These are phyloP conservation scores for Siniperca knerii DNA, from an alignment of 2,113 vertebrate genomes.

Conservation along the genomic window DNA sequence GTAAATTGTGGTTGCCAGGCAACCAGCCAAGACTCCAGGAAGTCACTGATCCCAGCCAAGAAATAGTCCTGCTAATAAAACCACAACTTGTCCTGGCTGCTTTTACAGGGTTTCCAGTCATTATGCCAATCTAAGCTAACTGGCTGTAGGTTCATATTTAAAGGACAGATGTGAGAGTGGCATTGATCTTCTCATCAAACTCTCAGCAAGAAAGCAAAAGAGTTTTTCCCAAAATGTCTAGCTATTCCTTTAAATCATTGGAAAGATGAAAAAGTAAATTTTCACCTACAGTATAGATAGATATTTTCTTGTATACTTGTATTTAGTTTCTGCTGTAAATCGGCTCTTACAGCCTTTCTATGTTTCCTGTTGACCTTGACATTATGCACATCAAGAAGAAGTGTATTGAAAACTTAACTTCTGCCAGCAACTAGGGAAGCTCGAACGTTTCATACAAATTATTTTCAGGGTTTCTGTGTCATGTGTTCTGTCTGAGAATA, in stretches of 20 bases:
- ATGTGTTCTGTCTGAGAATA: slow-evolving; percentile 52
- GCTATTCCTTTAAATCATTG: neutral
- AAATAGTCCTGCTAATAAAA: neutral
- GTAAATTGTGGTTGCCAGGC: too few species aligned
- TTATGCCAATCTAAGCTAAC: neutral
- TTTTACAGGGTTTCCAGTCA: neutral
- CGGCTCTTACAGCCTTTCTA: neutral
- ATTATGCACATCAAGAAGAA: slow-evolving; percentile 22
- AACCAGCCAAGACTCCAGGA: neutral
- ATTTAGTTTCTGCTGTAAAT: neutral
- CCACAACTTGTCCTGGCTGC: neutral
- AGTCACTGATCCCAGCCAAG: neutral
- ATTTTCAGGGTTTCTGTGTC: slow-evolving; percentile 62
- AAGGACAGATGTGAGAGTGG: neutral
- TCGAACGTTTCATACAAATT: slow-evolving; percentile 54
- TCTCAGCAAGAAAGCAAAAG: slow-evolving; percentile 6
- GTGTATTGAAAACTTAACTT: slow-evolving; percentile 43
- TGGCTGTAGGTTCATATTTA: neutral
- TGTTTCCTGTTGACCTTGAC: slow-evolving; percentile 23
- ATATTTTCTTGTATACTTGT: neutral
- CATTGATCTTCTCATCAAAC: neutral
- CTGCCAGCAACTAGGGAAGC: slow-evolving; percentile 6
- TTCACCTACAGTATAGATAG: neutral
- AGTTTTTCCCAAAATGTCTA: slow-evolving; percentile 4
- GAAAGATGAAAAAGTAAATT: neutral